These are phyloP conservation scores for Pegea sp. DNA, from an alignment of 23 tunicate genomes.

Conservation along the genomic window DNA sequence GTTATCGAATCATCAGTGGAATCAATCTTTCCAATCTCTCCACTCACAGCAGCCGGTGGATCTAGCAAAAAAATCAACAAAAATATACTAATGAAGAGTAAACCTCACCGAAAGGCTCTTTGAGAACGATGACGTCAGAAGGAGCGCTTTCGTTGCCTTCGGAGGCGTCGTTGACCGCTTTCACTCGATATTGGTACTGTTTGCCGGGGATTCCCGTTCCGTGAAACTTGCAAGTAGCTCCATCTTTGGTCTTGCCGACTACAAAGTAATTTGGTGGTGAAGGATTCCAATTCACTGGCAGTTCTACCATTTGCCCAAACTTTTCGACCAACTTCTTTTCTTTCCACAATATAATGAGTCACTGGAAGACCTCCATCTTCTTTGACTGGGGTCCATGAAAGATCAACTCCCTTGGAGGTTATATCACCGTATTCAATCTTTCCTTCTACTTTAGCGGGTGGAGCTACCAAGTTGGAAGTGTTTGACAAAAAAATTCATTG, in stretches of 20 bases:
- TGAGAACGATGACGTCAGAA: constrained; percentile 37
- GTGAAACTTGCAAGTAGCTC: constrained; percentile 15
- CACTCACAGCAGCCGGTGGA: constrained; percentile 50
- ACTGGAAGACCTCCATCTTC: constrained; percentile 59
- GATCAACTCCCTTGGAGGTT: constrained; percentile 57
- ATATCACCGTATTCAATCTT: constrained; percentile 43
- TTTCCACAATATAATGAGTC: constrained; percentile 72
- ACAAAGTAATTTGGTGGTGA: not conserved
- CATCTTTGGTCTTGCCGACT: constrained; percentile 65
- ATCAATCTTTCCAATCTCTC: constrained; percentile 39
- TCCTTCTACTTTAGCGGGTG: constrained; percentile 15
- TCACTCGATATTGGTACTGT: constrained; percentile 55
- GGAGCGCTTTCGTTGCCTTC: constrained; percentile 33
- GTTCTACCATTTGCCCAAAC: constrained; percentile 62
- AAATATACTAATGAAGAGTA: not conserved
- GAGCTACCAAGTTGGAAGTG: constrained; percentile 28
- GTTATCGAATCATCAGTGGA: constrained; percentile 58
- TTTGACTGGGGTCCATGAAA: constrained; percentile 38
- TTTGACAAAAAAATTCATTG: too few relatives aligned
- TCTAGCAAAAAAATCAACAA: constrained; percentile 13
- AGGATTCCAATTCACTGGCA: not conserved
- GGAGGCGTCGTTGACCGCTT: constrained; percentile 60
- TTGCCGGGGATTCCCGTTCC: constrained; percentile 58
- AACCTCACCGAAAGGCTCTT: constrained; percentile 65
- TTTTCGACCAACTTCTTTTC: constrained; percentile 56